phyloP scores from a whole-genome alignment of 2,888 invertebrate species.

The Dryobotodes eremita region DNA sequence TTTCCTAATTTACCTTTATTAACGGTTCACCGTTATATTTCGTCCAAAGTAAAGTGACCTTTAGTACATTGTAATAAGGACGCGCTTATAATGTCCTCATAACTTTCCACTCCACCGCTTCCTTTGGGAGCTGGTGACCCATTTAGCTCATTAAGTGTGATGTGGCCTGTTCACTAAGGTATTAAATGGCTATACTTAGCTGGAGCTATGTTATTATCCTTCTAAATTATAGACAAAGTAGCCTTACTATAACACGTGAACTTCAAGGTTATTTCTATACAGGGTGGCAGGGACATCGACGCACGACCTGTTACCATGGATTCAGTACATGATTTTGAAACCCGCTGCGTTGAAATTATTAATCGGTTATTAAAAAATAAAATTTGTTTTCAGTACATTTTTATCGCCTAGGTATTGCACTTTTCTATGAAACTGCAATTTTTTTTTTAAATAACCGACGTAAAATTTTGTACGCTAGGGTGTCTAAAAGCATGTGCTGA shows the following conservation, averaged over 20 bases:
- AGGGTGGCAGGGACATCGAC: too few relatives aligned
- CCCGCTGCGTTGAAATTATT: too few relatives aligned
- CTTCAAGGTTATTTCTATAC: slow-evolving; percentile 41
- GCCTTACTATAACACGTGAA: slow-evolving; percentile 2
- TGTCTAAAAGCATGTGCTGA: too few relatives aligned
- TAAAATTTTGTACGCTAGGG: too few relatives aligned
- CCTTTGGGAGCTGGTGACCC: slow-evolving; percentile 69
- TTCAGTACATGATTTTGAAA: too few relatives aligned
- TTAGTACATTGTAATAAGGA: slow-evolving; percentile 54
- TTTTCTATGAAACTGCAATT: too few relatives aligned
- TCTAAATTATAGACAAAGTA: slow-evolving; percentile 33
- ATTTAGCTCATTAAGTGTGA: slow-evolving; percentile 68
- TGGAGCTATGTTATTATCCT: slow-evolving; percentile 6
- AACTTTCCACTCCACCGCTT: slow-evolving; percentile 62
- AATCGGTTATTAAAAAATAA: too few relatives aligned
- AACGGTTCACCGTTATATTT: slow-evolving; percentile 36
- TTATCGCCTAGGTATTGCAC: too few relatives aligned
- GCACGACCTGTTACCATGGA: too few relatives aligned
- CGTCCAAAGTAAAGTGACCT: slow-evolving; percentile 56
- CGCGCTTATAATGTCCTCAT: slow-evolving; percentile 29
- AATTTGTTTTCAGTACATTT: too few relatives aligned
- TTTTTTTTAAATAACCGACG: too few relatives aligned
- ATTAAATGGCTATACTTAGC: slow-evolving; percentile 44
- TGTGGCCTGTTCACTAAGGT: slow-evolving; percentile 54
- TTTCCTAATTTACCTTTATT: slow-evolving; percentile 68